Base-by-base conservation (phyloP, 1,140 invertebrate genomes). In the Spodoptera frugiperda region DNA sequence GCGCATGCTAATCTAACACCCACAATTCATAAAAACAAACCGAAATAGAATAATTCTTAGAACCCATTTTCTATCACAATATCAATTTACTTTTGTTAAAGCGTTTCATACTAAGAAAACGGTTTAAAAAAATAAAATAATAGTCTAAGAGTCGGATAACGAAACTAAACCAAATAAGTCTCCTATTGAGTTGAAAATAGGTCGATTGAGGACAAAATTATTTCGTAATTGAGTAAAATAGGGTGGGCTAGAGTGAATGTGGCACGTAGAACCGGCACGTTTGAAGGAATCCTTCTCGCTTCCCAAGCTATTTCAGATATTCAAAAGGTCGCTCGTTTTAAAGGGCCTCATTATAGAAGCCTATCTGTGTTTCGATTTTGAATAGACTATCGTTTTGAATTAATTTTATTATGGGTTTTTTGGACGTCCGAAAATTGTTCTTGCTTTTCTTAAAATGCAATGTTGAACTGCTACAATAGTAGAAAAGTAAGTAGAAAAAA, bases 301-400 rank as follows among this genome's bases (percentile, higher is more conserved):
- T 73, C 55, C 70, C 19, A 44, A 73, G 71, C 72, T 82, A 87
- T 87, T 87, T 85, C 76, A 85, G 79, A 83, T 85, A 88, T 85
- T 85, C 83, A 84, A 86, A 83, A 83, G 84, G 77, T 39, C 78
- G 83, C 68, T 77, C 79, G 79, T 84, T 86, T 87, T 85, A 83
- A 84, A 86, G 80, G 70, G 54, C 77, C 68, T 74, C 79, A 68
- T 78, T 74, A 80, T 74, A 70, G 17, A 70, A 75, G 61, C 65
- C n/a, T 55, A 33, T 30, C 53, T 72, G 51, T 76, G 39, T 79
- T 73, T 70, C 54, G 54, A 48, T 55, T 65, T 65, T 71, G 15
- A 79, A 63, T 79, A 48, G 54, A 71, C 17, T 61, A 75, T 74
- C 51, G 53, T 48, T 49, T 61, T 33, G 55, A 49, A 74, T 61